phyloP scores from a whole-genome alignment of 2,797 vertebrate species.

The Dallia pectoralis region DNA sequence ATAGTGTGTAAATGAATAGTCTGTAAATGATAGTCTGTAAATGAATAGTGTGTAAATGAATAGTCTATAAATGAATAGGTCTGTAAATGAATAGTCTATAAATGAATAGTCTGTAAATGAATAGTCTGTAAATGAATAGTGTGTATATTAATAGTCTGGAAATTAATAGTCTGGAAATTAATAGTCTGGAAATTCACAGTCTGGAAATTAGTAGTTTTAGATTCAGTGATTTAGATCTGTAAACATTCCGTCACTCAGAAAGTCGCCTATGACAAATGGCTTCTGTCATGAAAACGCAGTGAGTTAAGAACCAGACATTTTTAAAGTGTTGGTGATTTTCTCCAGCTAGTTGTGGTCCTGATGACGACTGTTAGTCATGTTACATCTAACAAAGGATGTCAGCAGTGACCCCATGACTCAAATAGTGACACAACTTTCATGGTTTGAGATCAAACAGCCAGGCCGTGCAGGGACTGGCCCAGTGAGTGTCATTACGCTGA shows the following conservation, averaged over 20 bases:
- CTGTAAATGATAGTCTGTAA: too few species aligned
- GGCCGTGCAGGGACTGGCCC: conserved; percentile 2
- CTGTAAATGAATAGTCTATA: too few species aligned
- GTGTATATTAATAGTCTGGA: too few species aligned
- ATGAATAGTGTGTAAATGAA: too few species aligned
- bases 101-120: too few species aligned
- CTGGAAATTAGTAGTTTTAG: too few species aligned
- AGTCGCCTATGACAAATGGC: conserved; percentile 63
- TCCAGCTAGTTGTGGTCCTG: conserved; percentile 57
- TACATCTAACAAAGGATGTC: conserved; percentile 40
- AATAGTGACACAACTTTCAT: conserved; percentile 50
- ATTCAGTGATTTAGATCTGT: background rate
- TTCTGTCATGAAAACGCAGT: conserved; percentile 44
- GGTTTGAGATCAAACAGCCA: conserved; percentile 56
- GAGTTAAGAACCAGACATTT: conserved; percentile 52
- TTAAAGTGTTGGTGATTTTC: conserved; percentile 16
- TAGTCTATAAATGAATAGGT: too few species aligned
- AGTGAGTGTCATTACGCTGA: conserved; percentile 32
- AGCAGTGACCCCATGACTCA: conserved; percentile 68
- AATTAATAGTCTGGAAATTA: too few species aligned
- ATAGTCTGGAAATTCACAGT: too few species aligned
- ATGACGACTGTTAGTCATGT: conserved; percentile 62
- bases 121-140: too few species aligned
- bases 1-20: too few species aligned
- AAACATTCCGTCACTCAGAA: background rate